Percentiles rank a stretch among this genome's conserved stretches.
Evolutionary conservation across 2,113 vertebrate species (phyloP).

Genomic region (Syngnathus scovelli): DNA sequence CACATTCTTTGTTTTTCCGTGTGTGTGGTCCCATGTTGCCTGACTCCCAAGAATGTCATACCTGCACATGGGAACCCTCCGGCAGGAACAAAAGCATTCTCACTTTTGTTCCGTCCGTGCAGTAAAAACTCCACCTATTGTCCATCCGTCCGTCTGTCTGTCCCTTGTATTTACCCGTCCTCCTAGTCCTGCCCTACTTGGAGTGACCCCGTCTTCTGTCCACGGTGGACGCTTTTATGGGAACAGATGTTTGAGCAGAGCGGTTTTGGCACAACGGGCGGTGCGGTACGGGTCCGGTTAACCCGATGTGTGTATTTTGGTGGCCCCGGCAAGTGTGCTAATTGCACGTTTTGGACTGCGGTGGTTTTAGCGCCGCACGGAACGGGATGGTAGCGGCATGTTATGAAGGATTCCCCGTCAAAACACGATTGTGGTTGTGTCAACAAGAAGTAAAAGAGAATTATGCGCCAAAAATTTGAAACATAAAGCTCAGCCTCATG

Average conservation of each 20-base stretch:
- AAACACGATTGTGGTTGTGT: not conserved
- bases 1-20: constrained; percentile 14
- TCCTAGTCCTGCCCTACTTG: constrained; percentile 9
- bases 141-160: not conserved
- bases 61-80: constrained; percentile 22
- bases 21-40: constrained; percentile 52
- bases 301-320: constrained; percentile 43
- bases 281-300: constrained; percentile 57
- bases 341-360: constrained; percentile 55
- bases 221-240: constrained; percentile 17
- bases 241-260: constrained; percentile 59
- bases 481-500: too few species aligned
- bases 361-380: constrained; percentile 27
- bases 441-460: too few species aligned
- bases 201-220: constrained; percentile 11
- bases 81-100: constrained; percentile 13
- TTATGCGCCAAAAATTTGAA: too few species aligned
- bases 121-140: constrained; percentile 28
- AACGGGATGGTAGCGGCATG: constrained; percentile 36
- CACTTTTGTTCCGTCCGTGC: constrained; percentile 17
- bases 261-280: constrained; percentile 46
- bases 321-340: constrained; percentile 54
- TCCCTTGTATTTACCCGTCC: not conserved
- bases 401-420: constrained; percentile 48
- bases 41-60: constrained; percentile 30